These are phyloP conservation scores for Phasia obesa DNA, from an alignment of 2,888 invertebrate species.

Conservation along the genomic window DNA sequence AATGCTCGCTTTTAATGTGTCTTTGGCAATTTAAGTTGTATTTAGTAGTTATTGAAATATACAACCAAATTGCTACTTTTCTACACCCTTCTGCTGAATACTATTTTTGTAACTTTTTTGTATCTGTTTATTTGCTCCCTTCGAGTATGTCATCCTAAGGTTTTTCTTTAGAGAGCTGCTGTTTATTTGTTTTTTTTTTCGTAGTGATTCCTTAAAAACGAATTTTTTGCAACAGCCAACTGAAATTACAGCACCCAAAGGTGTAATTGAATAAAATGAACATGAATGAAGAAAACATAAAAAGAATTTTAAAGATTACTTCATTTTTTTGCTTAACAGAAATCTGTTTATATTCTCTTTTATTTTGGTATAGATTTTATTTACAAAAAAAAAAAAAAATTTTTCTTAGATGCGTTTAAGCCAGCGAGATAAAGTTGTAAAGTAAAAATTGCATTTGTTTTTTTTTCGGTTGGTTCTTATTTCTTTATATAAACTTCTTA, in stretches of 20 bases:
- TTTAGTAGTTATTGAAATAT: too few species aligned
- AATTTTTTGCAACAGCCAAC: conserved; percentile 29
- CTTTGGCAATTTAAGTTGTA: too few species aligned
- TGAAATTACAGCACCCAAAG: conserved; percentile 70
- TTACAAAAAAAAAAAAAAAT: too few species aligned
- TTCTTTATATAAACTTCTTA: conserved; percentile 12
- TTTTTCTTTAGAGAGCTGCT: conserved; percentile 12
- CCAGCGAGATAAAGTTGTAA: conserved; percentile 51
- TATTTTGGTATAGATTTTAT: conserved; percentile 41
- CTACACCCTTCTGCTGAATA: background rate
- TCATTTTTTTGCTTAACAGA: conserved; percentile 9
- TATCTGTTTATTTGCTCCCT: conserved; percentile 36
- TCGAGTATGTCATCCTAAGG: conserved; percentile 23
- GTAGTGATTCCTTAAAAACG: conserved; percentile 4
- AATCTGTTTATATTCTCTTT: conserved; percentile 2
- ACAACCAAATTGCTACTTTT: background rate
- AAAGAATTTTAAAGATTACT: conserved; percentile 59
- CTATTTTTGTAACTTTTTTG: conserved; percentile 21
- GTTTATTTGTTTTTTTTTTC: conserved; percentile 11
- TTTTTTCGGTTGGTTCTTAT: conserved; percentile 6
- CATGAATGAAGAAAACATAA: conserved; percentile 49
- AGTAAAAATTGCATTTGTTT: conserved; percentile 19
- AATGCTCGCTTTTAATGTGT: too few species aligned
- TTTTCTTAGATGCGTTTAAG: conserved; percentile 55
- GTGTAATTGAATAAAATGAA: conserved; percentile 71